These are phyloP conservation scores for Steinernema khuongi DNA, from an alignment of 1,140 invertebrate species.

Conservation along the genomic window DNA sequence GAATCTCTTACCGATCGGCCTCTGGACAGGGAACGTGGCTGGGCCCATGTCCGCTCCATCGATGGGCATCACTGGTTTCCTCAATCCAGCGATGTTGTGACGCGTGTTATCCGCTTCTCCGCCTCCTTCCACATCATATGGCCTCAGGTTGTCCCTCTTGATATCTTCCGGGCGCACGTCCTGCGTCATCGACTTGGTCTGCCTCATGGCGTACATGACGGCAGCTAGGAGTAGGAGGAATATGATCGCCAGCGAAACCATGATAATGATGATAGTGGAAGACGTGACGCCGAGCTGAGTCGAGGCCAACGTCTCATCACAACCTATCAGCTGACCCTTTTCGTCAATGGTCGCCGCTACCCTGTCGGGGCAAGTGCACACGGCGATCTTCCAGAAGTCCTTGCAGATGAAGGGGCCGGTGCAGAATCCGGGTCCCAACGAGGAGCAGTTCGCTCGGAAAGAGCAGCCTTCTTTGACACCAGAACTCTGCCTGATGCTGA, in stretches of 20 bases:
- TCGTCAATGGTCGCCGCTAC: constrained; percentile 38
- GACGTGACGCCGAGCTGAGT: constrained; percentile 45
- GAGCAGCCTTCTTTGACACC: constrained; percentile 39
- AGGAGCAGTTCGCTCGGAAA: constrained; percentile 44
- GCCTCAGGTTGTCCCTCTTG: constrained; percentile 52
- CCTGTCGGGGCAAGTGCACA: constrained; percentile 53
- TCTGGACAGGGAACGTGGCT: constrained; percentile 39
- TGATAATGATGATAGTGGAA: constrained; percentile 48
- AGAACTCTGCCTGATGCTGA: constrained; percentile 21
- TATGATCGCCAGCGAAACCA: constrained; percentile 37
- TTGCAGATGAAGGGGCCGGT: constrained; percentile 43
- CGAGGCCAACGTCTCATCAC: constrained; percentile 45
- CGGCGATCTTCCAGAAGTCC: constrained; percentile 58
- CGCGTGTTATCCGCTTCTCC: constrained; percentile 56
- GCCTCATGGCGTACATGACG: constrained; percentile 40
- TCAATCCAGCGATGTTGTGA: constrained; percentile 52
- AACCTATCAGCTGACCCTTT: constrained; percentile 49
- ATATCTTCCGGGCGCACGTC: constrained; percentile 55
- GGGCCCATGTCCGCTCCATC: constrained; percentile 38
- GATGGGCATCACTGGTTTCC: constrained; percentile 58
- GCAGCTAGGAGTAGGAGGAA: constrained; percentile 48
- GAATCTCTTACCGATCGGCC: constrained; percentile 2
- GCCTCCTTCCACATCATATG: constrained; percentile 55
- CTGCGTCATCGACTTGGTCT: constrained; percentile 42
- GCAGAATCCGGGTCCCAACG: constrained; percentile 42